Percentiles rank a stretch among this genome's conserved stretches.
Evolutionary conservation across 2,888 invertebrate species (phyloP).

Genomic region (Penaeus monodon): DNA sequence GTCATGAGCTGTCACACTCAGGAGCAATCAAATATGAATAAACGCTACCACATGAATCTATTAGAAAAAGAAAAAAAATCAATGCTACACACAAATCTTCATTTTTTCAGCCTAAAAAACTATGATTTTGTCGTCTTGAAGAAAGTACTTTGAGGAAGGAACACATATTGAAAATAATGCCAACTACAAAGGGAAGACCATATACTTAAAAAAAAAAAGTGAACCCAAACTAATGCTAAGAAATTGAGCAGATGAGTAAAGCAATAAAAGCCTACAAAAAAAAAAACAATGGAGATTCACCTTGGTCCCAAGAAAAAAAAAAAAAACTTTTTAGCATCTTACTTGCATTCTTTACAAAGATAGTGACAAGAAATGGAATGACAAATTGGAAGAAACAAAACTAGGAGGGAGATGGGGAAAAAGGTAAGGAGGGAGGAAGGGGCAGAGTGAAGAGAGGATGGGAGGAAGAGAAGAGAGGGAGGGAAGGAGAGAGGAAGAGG

Average conservation of each 20-base stretch:
- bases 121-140: too few relatives aligned
- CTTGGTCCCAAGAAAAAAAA: conserved; percentile 27
- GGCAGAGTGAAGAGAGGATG: too few relatives aligned
- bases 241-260: neutral
- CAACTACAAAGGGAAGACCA: neutral
- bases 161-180: too few relatives aligned
- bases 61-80: too few relatives aligned
- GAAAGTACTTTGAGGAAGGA: too few relatives aligned
- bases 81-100: too few relatives aligned
- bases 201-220: neutral
- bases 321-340: neutral
- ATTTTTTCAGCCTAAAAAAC: too few relatives aligned
- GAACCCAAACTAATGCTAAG: neutral
- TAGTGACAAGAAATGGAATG: neutral
- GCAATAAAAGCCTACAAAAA: neutral
- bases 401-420: neutral
- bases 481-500: too few relatives aligned
- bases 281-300: neutral
- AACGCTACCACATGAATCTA: too few relatives aligned
- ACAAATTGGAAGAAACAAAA: neutral
- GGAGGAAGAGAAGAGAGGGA: too few relatives aligned
- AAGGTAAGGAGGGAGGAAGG: neutral
- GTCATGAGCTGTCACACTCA: too few relatives aligned
- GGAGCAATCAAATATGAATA: too few relatives aligned
- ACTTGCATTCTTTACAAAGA: neutral